Percentiles rank a stretch among this genome's conserved stretches.
Conservation (phyloP, 2,797 vertebrate genomes). For the Chiroxiphia lanceolata region DNA sequence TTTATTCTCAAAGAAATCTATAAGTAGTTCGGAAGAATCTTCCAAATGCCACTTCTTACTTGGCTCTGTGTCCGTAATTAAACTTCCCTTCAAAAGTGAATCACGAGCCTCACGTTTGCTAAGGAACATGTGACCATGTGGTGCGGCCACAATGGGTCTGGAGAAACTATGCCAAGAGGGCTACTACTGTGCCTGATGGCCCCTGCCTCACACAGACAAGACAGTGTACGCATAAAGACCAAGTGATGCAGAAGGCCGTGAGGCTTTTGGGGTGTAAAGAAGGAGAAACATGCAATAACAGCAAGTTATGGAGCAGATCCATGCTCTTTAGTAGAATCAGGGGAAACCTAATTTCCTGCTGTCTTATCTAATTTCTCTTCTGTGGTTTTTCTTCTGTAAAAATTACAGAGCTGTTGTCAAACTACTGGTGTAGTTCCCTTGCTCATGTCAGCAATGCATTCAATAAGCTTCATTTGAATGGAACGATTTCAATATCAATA, state of each 20-base stretch:
- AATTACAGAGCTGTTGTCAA: conserved; percentile 25
- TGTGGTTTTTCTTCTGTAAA: background rate
- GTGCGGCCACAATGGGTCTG: background rate
- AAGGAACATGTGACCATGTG: background rate
- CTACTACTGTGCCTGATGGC: background rate
- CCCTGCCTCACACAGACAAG: background rate
- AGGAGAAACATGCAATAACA: background rate
- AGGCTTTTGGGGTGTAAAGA: background rate
- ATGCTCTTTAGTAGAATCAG: background rate
- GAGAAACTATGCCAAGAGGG: background rate
- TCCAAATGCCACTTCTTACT: background rate
- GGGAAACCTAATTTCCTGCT: conserved; percentile 4
- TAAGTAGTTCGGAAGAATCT: background rate
- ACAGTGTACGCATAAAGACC: accelerated
- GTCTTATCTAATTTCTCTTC: background rate
- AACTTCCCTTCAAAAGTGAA: background rate
- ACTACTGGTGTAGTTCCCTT: background rate
- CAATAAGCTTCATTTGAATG: background rate
- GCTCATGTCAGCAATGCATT: background rate
- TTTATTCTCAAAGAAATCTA: background rate
- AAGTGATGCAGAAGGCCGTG: background rate
- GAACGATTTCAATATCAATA: background rate
- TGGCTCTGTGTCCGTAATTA: background rate
- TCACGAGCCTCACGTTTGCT: background rate
- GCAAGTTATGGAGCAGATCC: background rate